Evolutionary conservation across 1,140 invertebrate genomes (phyloP).

Genomic region (Phocides pigmalion): DNA sequence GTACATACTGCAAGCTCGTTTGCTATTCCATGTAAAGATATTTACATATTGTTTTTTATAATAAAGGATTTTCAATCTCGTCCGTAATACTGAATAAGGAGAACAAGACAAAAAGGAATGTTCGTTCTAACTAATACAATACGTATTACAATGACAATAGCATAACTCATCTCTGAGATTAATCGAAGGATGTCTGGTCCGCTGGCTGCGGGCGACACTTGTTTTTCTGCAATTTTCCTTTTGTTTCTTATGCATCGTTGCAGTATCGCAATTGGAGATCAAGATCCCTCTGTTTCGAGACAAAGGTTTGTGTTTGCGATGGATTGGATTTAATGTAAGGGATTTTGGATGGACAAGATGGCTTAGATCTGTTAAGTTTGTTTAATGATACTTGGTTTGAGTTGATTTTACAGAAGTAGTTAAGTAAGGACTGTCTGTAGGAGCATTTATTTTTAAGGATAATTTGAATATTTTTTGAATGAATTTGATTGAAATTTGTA

Average conservation of each 20-base stretch:
- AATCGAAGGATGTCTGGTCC: constrained; percentile 20
- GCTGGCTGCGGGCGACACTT: background rate
- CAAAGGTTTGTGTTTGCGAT: constrained; percentile 3
- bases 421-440: too few species aligned
- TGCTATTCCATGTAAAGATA: too few species aligned
- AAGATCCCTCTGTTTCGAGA: background rate
- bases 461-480: too few species aligned
- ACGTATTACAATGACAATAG: background rate
- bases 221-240: constrained; percentile 5
- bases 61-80: too few species aligned
- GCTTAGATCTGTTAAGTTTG: too few species aligned
- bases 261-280: constrained; percentile 13
- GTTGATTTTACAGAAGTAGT: too few species aligned
- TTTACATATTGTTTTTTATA: too few species aligned
- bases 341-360: background rate
- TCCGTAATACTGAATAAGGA: too few species aligned
- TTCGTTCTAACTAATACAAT: constrained; percentile 2
- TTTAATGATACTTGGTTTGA: too few species aligned
- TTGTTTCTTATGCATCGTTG: background rate
- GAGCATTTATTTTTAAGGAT: too few species aligned
- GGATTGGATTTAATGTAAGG: background rate
- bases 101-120: constrained; percentile 4
- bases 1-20: too few species aligned
- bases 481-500: too few species aligned
- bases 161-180: constrained; percentile 25